Conservation (phyloP, 2,888 invertebrate genomes). For the Cryptops parisi region DNA sequence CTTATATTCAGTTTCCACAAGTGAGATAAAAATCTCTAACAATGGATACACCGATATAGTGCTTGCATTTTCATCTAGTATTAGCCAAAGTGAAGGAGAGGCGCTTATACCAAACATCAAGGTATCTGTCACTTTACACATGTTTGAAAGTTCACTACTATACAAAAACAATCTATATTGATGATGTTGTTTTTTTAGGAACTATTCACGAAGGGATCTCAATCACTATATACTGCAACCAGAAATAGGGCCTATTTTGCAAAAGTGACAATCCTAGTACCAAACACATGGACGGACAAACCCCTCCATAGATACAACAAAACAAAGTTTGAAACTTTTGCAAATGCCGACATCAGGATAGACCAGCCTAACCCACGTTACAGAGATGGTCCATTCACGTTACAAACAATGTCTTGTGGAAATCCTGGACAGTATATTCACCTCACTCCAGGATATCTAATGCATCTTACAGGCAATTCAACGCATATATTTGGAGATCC, state of each 20-base stretch:
- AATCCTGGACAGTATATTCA: slow-evolving; percentile 24
- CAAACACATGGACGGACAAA: slow-evolving; percentile 25
- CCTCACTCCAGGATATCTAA: slow-evolving; percentile 20
- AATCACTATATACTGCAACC: slow-evolving; percentile 25
- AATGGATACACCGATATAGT: too few relatives aligned
- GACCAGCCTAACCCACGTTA: slow-evolving; percentile 24
- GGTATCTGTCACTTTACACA: too few relatives aligned
- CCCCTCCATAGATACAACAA: too few relatives aligned
- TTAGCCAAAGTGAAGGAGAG: too few relatives aligned
- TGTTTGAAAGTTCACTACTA: too few relatives aligned
- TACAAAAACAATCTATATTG: too few relatives aligned
- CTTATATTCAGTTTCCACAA: too few relatives aligned
- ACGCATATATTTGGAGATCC: slow-evolving; percentile 13
- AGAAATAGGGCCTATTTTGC: slow-evolving; percentile 23
- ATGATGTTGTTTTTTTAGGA: too few relatives aligned
- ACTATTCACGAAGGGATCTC: slow-evolving; percentile 25
- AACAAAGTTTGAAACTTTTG: slow-evolving; percentile 12
- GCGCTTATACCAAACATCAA: too few relatives aligned
- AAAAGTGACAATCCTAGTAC: slow-evolving; percentile 26
- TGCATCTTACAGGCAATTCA: slow-evolving; percentile 8
- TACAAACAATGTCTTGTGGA: slow-evolving; percentile 26
- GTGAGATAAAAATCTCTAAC: too few relatives aligned
- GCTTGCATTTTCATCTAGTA: too few relatives aligned
- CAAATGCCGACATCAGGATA: slow-evolving; percentile 18
- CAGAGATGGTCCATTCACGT: slow-evolving; percentile 24